Percentiles rank a stretch among this genome's conserved stretches.
Evolutionary conservation across 53 echinoderm and acorn worm species (phyloP).

Genomic region (Henricia sp.): DNA sequence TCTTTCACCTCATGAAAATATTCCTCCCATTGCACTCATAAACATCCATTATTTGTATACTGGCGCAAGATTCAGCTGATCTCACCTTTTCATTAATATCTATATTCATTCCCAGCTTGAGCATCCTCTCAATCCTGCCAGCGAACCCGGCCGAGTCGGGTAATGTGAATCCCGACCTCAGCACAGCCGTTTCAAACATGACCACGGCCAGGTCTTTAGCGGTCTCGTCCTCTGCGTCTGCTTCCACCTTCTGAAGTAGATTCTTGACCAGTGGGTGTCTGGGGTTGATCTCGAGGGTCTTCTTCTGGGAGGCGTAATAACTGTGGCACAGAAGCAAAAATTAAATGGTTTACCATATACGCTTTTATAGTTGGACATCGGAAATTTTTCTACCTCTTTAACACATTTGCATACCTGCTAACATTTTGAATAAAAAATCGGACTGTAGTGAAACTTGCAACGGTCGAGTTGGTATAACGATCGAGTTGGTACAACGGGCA

Average conservation of each 20-base stretch:
- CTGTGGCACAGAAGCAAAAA: conserved; percentile 50
- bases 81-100: conserved; percentile 85
- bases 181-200: conserved; percentile 95
- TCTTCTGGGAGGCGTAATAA: conserved; percentile 93
- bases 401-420: too few species aligned
- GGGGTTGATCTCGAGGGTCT: conserved; percentile 93
- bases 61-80: not conserved
- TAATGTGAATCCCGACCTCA: conserved; percentile 87
- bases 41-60: too few species aligned
- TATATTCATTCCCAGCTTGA: conserved; percentile 87
- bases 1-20: too few species aligned
- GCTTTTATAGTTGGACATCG: not conserved
- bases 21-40: too few species aligned
- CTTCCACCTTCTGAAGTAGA: conserved; percentile 78
- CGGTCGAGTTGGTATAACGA: too few species aligned
- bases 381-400: too few species aligned
- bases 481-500: too few species aligned
- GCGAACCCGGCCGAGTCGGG: conserved; percentile 86
- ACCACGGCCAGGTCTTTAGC: conserved; percentile 91
- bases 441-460: not conserved
- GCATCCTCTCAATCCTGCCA: conserved; percentile 92
- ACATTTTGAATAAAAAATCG: too few species aligned
- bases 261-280: conserved; percentile 91
- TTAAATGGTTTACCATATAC: too few species aligned
- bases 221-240: conserved; percentile 80